These are phyloP conservation scores for Elephas maximus DNA, from an alignment of 2,113 vertebrate genomes.

Conservation along the genomic window DNA sequence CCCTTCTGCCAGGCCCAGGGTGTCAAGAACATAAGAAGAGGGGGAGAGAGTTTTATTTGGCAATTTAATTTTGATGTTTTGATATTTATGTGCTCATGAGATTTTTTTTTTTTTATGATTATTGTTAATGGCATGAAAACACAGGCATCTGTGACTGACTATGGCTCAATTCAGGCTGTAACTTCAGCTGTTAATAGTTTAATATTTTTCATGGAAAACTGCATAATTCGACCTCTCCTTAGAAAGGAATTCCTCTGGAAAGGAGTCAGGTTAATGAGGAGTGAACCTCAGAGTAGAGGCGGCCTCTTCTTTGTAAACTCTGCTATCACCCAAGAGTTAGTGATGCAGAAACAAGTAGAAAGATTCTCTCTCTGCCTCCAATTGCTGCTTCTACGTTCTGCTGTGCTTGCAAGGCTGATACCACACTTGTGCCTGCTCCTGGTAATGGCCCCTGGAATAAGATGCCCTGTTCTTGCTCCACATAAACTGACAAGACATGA, in stretches of 20 bases:
- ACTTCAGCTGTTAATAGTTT: slow-evolving; percentile 77
- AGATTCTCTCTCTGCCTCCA: slow-evolving; percentile 75
- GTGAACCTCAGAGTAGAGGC: neutral
- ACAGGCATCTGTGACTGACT: slow-evolving; percentile 72
- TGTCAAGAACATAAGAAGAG: neutral
- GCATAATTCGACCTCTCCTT: slow-evolving; percentile 55
- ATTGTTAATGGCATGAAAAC: slow-evolving; percentile 79
- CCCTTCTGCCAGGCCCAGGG: neutral
- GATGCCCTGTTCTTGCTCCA: slow-evolving; percentile 68
- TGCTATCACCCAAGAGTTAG: neutral
- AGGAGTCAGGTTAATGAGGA: slow-evolving; percentile 64
- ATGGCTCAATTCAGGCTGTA: slow-evolving; percentile 79
- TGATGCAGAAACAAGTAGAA: slow-evolving; percentile 76
- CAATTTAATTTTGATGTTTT: slow-evolving; percentile 75
- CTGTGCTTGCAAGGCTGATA: slow-evolving; percentile 73
- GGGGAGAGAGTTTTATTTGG: slow-evolving; percentile 46
- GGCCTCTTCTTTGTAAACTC: slow-evolving; percentile 7
- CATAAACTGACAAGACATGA: slow-evolving; percentile 82
- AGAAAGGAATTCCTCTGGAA: slow-evolving; percentile 55
- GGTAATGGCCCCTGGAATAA: slow-evolving; percentile 81
- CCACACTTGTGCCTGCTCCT: slow-evolving; percentile 60
- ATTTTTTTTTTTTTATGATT: slow-evolving; percentile 65
- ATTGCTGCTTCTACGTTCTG: slow-evolving; percentile 27
- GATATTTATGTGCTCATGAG: slow-evolving; percentile 73
- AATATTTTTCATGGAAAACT: slow-evolving; percentile 65